phyloP scores from a whole-genome alignment of 2,113 vertebrate species.

The Myotis brandtii region DNA sequence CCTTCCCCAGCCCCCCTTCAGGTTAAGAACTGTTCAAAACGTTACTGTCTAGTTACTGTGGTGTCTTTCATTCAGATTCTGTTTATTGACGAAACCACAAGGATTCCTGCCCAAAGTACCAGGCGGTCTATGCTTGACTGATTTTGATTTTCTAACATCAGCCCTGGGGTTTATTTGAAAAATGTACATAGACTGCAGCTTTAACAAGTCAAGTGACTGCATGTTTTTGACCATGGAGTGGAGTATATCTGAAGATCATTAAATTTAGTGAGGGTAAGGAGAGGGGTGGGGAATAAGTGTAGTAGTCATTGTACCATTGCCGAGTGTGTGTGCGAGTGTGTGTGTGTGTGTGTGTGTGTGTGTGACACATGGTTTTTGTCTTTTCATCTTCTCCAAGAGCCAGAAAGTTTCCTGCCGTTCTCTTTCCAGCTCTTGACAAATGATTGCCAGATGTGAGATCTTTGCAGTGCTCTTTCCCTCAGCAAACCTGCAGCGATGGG shows the following conservation, averaged over 20 bases:
- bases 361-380: slow-evolving; percentile 95
- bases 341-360: neutral
- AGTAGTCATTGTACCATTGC: slow-evolving; percentile 92
- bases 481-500: slow-evolving; percentile 90
- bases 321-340: slow-evolving; percentile 56
- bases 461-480: slow-evolving; percentile 88
- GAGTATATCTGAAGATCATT: slow-evolving; percentile 89
- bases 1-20: slow-evolving; percentile 63
- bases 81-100: slow-evolving; percentile 89
- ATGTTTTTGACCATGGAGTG: slow-evolving; percentile 85
- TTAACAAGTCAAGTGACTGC: slow-evolving; percentile 88
- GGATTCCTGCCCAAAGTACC: slow-evolving; percentile 88
- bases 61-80: slow-evolving; percentile 88
- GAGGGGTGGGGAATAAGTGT: slow-evolving; percentile 80
- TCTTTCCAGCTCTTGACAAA: slow-evolving; percentile 97
- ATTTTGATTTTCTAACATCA: slow-evolving; percentile 89
- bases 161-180: slow-evolving; percentile 89
- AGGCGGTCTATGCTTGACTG: slow-evolving; percentile 85
- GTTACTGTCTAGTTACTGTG: slow-evolving; percentile 86
- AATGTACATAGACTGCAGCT: slow-evolving; percentile 86
- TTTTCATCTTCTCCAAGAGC: slow-evolving; percentile 97
- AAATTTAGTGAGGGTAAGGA: slow-evolving; percentile 70
- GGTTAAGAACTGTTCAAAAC: slow-evolving; percentile 85
- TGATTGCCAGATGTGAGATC: slow-evolving; percentile 98
- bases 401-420: slow-evolving; percentile 97